Evolutionary conservation across 92 coral and sea anemone species (phyloP).

Genomic region (Micromussa lordhowensis): DNA sequence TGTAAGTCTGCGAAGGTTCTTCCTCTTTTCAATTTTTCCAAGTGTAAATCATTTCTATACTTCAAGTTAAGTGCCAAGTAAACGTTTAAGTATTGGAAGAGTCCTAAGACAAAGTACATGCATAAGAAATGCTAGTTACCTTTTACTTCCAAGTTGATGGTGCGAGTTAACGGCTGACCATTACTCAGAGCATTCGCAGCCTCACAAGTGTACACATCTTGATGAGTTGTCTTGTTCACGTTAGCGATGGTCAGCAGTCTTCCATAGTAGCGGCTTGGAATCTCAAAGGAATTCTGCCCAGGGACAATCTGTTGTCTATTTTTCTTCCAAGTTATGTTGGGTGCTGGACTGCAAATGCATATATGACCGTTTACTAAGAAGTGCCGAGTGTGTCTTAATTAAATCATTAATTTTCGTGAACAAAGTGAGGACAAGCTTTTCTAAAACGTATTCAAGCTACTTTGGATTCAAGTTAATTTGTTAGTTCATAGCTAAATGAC

Average conservation of each 20-base stretch:
- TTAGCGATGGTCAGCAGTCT: neutral
- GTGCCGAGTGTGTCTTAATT: neutral
- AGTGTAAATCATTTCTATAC: neutral
- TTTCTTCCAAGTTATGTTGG: conserved; percentile 34
- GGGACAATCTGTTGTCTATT: conserved; percentile 15
- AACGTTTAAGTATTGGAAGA: neutral
- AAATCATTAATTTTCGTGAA: neutral
- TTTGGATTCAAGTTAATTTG: no score
- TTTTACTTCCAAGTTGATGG: neutral
- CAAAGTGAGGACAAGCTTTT: neutral
- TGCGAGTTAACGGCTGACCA: neutral
- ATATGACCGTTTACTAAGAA: no score
- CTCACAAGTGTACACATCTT: conserved; percentile 33
- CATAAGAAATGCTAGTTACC: neutral
- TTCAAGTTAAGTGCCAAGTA: neutral
- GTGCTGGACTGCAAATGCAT: conserved; percentile 36
- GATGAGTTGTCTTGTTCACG: conserved; percentile 18
- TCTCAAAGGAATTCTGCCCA: conserved; percentile 25
- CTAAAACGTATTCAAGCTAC: no score
- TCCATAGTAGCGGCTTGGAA: neutral
- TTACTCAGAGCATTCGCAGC: neutral
- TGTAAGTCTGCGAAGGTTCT: no score
- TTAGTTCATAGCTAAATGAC: no score
- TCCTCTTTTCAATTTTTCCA: neutral
- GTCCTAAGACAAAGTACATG: neutral